Evolutionary conservation across 2,113 vertebrate species (phyloP), one percentile per base, ranked within the genome.

Genomic region (Castor canadensis): DNA sequence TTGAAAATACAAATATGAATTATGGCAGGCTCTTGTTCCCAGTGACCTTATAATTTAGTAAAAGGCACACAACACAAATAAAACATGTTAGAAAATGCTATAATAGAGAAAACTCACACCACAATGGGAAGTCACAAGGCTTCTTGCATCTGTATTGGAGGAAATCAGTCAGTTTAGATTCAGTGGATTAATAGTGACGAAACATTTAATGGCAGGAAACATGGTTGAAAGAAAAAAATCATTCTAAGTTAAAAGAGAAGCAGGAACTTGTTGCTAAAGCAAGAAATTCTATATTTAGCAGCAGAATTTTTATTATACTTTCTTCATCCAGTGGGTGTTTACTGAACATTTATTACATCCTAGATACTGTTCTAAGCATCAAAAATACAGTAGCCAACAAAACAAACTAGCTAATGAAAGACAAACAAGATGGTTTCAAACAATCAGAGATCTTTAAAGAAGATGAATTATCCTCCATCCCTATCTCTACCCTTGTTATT

Each of bases 1-100:
- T 79, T 35, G 47, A 84, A 93, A 93, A 89, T 82, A 38, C 64
- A 93, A 95, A 86, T 38, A 73, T 75, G 47, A 93, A 54, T 92
- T 88, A 91, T 91, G 6, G 38, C 67, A 75, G 49, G 66, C 38
- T 86, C 62, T 77, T 91, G 40, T 72, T 38, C 54, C 35, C 13
- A 43, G 5, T 86, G 32, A 89, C 77, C 73, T 95, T 95, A 69
- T 76, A 81, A 92, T 87, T 89, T 87, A 80, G 45, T 67, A 93
- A 89, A 89, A 12, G 67, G 2, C 76, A 66, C 35, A 38, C 0
- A 60, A 54, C 45, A 62, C 64, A 90, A 92, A 92, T 72, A 87
- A 81, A 77, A 69, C 43, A 85, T 9, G 6, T 79, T 89, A 87
- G 45, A 66, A 92, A 91, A n/a, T n/a, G 1, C 47, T 87, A 0